phyloP scores from a whole-genome alignment of 2,888 invertebrate species.

The Drosophila acutilabella region DNA sequence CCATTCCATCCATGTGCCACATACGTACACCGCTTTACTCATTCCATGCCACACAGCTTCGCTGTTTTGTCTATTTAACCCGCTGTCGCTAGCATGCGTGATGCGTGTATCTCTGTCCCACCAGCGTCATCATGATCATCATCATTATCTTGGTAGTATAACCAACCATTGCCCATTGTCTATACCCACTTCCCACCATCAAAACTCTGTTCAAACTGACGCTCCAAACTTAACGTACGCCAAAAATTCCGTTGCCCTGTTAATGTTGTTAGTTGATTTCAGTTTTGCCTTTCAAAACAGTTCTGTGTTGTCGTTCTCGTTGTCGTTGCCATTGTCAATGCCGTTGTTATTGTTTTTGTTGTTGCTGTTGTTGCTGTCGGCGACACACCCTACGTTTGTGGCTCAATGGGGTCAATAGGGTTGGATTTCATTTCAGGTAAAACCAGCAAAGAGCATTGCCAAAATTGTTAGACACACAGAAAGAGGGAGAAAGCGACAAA shows the following conservation, averaged over 20 bases:
- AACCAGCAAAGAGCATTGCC: conserved; percentile 77
- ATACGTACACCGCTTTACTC: not conserved
- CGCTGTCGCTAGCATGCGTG: conserved; percentile 47
- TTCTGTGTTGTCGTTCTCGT: conserved; percentile 39
- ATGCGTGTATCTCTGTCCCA: conserved; percentile 55
- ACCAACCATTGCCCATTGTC: conserved; percentile 19
- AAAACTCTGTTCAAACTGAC: conserved; percentile 10
- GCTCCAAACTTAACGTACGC: conserved; percentile 39
- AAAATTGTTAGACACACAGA: conserved; percentile 72
- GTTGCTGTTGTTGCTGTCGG: conserved; percentile 25
- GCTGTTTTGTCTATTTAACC: conserved; percentile 64
- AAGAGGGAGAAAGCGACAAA: conserved; percentile 2
- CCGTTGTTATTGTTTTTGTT: conserved; percentile 13
- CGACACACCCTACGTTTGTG: conserved; percentile 39
- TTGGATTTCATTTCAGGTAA: conserved; percentile 78
- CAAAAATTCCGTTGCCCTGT: conserved; percentile 75
- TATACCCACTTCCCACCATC: not conserved
- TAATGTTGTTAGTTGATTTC: conserved; percentile 83
- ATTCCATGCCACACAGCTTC: conserved; percentile 12
- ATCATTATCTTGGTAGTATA: not conserved
- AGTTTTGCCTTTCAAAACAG: conserved; percentile 75
- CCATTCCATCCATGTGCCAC: not conserved
- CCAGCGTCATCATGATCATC: conserved; percentile 25
- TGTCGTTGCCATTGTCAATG: conserved; percentile 27
- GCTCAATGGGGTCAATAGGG: conserved; percentile 58